Percentiles rank a stretch among this genome's conserved stretches.
Conservation (phyloP, 2,888 invertebrate genomes). For the Glaucopsyche alexis region DNA sequence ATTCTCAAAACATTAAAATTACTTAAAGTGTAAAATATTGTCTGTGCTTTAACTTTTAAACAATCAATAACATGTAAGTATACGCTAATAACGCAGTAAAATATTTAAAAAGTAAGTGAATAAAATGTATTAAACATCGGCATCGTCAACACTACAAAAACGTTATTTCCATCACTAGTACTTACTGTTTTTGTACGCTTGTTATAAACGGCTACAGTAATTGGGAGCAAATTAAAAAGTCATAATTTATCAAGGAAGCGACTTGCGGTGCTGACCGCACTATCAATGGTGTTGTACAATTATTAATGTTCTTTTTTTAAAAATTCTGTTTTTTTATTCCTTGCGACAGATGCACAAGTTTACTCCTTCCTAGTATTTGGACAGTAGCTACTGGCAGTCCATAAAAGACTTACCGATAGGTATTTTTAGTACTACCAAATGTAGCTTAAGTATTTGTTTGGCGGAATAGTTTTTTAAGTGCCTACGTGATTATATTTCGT, state of each 20-base stretch:
- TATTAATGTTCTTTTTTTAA: constrained; percentile 18
- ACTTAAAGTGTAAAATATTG: too few species aligned
- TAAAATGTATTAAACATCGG: too few species aligned
- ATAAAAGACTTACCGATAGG: not conserved
- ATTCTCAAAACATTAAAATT: too few species aligned
- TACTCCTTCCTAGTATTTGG: constrained; percentile 10
- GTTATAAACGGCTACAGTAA: constrained; percentile 54
- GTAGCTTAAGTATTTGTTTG: not conserved
- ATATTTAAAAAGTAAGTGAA: too few species aligned
- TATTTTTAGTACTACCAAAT: constrained; percentile 8
- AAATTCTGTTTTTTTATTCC: constrained; percentile 9
- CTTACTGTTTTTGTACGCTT: constrained; percentile 52
- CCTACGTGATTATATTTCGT: not conserved
- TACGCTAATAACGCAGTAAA: not conserved
- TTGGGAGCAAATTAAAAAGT: constrained; percentile 45
- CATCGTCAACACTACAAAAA: not conserved
- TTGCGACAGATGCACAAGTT: constrained; percentile 23
- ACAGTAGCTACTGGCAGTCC: not conserved
- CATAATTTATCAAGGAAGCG: constrained; percentile 54
- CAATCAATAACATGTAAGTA: too few species aligned
- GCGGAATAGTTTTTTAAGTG: not conserved
- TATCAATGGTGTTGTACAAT: constrained; percentile 25
- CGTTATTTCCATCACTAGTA: constrained; percentile 23
- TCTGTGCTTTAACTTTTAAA: too few species aligned
- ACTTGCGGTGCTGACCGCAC: constrained; percentile 37